Percentiles rank a stretch among this genome's conserved stretches.
phyloP scores from a whole-genome alignment of 2,888 invertebrate species.

The Cephus pulcher region DNA sequence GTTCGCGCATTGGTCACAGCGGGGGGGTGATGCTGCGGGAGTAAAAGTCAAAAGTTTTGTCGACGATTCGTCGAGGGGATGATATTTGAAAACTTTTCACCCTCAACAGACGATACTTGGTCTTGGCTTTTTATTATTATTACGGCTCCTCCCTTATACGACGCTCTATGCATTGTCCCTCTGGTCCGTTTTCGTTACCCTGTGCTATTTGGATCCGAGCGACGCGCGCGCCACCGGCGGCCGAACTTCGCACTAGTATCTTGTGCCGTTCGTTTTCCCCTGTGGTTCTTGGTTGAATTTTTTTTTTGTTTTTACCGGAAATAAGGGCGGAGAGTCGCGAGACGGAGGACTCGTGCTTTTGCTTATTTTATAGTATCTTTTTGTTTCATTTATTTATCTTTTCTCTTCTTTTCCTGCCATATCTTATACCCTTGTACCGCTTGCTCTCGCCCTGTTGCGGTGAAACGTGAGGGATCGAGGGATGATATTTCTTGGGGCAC shows the following conservation, averaged over 20 bases:
- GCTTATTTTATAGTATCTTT: background rate
- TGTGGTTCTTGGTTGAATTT: background rate
- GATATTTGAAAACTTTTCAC: slow-evolving; percentile 20
- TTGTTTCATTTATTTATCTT: background rate
- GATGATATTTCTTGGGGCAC: slow-evolving; percentile 8
- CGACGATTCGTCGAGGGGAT: background rate
- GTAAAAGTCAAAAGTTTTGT: background rate
- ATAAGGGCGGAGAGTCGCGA: background rate
- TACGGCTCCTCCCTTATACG: background rate
- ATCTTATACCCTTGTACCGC: background rate
- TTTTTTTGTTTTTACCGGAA: background rate
- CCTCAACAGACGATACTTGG: background rate
- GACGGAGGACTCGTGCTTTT: background rate
- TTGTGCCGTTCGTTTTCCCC: background rate
- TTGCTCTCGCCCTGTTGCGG: background rate
- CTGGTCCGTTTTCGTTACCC: background rate
- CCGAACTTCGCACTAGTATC: background rate
- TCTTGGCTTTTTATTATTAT: background rate
- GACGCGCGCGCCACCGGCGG: background rate
- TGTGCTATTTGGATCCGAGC: background rate
- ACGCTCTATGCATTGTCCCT: background rate
- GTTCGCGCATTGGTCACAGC: background rate
- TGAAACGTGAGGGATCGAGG: background rate
- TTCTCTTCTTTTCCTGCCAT: background rate
- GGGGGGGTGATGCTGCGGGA: background rate